Percentiles rank a stretch among this genome's conserved stretches.
Conservation (phyloP, 1,140 invertebrate species). For the Apocrypta bakeri region DNA sequence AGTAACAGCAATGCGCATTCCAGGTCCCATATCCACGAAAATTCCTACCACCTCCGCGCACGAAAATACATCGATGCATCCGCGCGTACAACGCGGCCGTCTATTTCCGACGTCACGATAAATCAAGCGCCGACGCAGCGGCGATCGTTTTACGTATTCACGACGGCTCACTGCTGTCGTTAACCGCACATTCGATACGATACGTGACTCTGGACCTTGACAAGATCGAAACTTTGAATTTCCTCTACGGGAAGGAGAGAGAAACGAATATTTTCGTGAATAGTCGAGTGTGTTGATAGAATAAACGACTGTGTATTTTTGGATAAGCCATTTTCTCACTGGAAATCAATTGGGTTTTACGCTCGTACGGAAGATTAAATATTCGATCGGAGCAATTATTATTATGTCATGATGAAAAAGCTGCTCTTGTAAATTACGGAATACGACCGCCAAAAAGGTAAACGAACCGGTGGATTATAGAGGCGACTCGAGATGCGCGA, state of each 20-base stretch:
- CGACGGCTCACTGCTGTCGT: not conserved
- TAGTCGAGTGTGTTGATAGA: not conserved
- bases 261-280: no score
- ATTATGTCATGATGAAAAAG: no score
- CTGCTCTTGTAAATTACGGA: no score
- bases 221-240: no score
- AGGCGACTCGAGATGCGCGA: conserved; percentile 5
- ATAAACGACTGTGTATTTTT: no score
- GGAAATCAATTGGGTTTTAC: no score
- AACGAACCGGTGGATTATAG: conserved; percentile 29
- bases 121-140: not conserved
- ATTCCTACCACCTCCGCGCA: not conserved
- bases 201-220: not conserved
- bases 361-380: no score
- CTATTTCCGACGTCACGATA: not conserved
- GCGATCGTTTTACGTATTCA: not conserved
- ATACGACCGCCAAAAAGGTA: conserved; percentile 32
- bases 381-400: no score
- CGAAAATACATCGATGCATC: not conserved
- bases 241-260: no score
- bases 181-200: not conserved
- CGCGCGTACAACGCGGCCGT: no score
- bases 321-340: no score
- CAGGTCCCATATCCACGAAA: not conserved
- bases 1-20: not conserved